These are phyloP conservation scores for Neolamprologus toae DNA, from an alignment of 2,113 vertebrate genomes.

Conservation along the genomic window DNA sequence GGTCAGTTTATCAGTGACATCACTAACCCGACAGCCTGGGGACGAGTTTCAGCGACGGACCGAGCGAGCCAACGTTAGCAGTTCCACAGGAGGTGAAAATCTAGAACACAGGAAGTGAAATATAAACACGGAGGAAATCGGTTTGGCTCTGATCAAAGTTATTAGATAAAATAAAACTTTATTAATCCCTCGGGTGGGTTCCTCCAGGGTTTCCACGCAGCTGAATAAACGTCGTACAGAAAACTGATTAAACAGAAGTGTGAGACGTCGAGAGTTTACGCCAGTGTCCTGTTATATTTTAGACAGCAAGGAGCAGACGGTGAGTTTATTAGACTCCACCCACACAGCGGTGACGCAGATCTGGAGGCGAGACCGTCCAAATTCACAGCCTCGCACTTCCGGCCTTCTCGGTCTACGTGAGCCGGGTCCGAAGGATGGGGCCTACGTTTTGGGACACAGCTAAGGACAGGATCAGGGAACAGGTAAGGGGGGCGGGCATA, in stretches of 20 bases:
- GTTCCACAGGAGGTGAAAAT: not conserved
- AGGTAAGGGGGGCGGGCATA: not conserved
- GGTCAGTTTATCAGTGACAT: not conserved
- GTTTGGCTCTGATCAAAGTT: not conserved
- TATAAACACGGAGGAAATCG: not conserved
- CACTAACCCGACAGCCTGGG: not conserved
- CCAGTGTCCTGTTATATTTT: too few species aligned
- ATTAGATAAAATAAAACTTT: not conserved
- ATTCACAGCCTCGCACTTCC: not conserved
- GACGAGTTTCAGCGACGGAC: not conserved
- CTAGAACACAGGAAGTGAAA: not conserved
- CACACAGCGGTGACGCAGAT: not conserved
- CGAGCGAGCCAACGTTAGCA: not conserved
- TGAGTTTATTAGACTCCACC: not conserved
- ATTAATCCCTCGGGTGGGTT: rapidly evolving
- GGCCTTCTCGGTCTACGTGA: not conserved
- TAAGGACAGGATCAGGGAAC: not conserved
- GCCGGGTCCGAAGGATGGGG: not conserved
- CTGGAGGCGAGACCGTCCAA: not conserved
- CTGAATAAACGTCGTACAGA: not conserved
- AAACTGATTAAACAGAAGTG: not conserved
- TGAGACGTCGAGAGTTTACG: rapidly evolving
- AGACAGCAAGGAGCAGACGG: not conserved
- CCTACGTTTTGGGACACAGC: not conserved
- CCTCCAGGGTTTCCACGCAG: rapidly evolving